A percentile compares a stretch with the other conserved stretches of the same genome.
Conservation (phyloP, 2,888 invertebrate species). For the Parasteatoda lunata region DNA sequence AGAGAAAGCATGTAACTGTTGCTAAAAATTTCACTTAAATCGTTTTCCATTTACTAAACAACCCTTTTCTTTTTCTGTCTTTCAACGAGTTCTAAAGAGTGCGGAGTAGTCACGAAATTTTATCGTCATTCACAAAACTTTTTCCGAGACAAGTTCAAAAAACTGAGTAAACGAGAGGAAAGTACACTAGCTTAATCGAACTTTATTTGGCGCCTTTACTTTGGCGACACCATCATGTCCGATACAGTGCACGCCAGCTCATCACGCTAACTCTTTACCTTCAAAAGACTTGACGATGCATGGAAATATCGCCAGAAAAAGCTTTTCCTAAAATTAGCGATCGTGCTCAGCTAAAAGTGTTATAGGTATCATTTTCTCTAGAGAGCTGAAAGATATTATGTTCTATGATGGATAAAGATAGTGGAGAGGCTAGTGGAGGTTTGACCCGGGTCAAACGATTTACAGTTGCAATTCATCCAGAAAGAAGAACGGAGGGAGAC, state of each 20-base stretch:
- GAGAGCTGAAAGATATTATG: constrained; percentile 21
- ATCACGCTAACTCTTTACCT: constrained; percentile 35
- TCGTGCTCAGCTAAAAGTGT: constrained; percentile 21
- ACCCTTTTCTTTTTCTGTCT: too few relatives aligned
- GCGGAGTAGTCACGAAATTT: background rate
- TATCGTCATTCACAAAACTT: background rate
- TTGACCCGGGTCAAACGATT: constrained; percentile 61
- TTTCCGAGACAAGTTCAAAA: background rate
- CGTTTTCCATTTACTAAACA: too few relatives aligned
- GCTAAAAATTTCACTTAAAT: too few relatives aligned
- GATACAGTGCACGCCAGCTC: constrained; percentile 26
- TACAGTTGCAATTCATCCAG: constrained; percentile 65
- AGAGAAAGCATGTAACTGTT: too few relatives aligned
- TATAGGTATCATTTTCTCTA: constrained; percentile 29
- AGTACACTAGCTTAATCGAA: constrained; percentile 31
- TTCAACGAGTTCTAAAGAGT: too few relatives aligned
- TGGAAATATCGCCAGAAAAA: constrained; percentile 56
- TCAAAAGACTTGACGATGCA: constrained; percentile 39
- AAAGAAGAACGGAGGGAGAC: constrained; percentile 40
- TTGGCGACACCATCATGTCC: constrained; percentile 46
- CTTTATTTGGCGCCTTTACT: constrained; percentile 53
- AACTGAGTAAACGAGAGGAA: background rate
- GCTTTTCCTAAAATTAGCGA: constrained; percentile 33
- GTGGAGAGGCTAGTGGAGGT: constrained; percentile 46
- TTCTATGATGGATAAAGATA: constrained; percentile 51